Percentiles rank a stretch among this genome's conserved stretches.
These are phyloP conservation scores for Hoplodrina blanda DNA, from an alignment of 2,888 invertebrate genomes.

Conservation along the genomic window DNA sequence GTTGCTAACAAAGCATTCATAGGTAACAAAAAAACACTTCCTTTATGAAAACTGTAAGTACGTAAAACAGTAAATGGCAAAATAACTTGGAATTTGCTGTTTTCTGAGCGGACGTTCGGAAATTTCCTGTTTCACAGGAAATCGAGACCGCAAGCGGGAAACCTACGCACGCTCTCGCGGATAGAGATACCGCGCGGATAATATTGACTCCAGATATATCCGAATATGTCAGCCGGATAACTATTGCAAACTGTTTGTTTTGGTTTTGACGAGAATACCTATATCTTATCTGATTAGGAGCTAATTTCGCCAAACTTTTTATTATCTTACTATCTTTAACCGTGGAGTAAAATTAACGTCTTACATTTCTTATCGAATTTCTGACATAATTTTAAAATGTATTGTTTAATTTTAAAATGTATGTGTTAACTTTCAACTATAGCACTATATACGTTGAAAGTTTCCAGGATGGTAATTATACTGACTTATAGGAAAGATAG, in stretches of 20 bases:
- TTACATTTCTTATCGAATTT: too few species aligned
- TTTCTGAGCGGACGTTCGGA: slow-evolving; percentile 71
- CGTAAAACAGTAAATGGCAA: slow-evolving; percentile 50
- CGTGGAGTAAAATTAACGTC: too few species aligned
- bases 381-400: too few species aligned
- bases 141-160: slow-evolving; percentile 75
- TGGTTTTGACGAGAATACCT: slow-evolving; percentile 6
- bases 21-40: slow-evolving; percentile 13
- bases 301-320: too few species aligned
- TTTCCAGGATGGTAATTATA: too few species aligned
- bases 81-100: slow-evolving; percentile 66
- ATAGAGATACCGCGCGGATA: slow-evolving; percentile 56
- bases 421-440: too few species aligned
- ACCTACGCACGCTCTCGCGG: slow-evolving; percentile 64
- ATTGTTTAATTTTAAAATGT: too few species aligned
- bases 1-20: too few species aligned
- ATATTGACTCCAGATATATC: slow-evolving; percentile 42
- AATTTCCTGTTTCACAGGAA: slow-evolving; percentile 79
- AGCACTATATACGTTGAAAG: too few species aligned
- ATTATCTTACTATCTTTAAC: too few species aligned
- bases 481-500: too few species aligned
- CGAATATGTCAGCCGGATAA: slow-evolving; percentile 35
- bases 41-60: slow-evolving; percentile 25
- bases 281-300: background rate
- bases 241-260: slow-evolving; percentile 29